A percentile compares a stretch with the other conserved stretches of the same genome.
These are phyloP conservation scores for Gymnoscelis rufifasciata DNA, from an alignment of 2,888 invertebrate species.

Conservation along the genomic window DNA sequence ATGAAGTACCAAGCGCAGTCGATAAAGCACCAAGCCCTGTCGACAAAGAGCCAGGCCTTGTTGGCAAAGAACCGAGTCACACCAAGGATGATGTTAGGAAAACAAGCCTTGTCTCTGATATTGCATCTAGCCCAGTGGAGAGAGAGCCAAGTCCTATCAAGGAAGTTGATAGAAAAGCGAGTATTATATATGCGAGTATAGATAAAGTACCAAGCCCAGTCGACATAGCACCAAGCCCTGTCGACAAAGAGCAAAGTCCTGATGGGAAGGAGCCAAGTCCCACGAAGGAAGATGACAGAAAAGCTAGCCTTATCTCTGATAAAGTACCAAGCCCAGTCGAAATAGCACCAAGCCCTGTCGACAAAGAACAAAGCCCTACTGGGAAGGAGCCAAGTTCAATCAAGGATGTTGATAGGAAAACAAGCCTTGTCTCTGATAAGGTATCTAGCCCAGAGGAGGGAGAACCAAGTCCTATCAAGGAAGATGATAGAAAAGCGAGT, in stretches of 20 bases:
- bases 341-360: slow-evolving; percentile 13
- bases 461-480: slow-evolving; percentile 8
- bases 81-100: slow-evolving; percentile 1
- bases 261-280: not conserved
- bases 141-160: slow-evolving; percentile 14
- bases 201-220: not conserved
- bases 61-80: slow-evolving; percentile 16
- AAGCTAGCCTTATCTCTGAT: not conserved
- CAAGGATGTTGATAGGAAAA: not conserved
- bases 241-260: not conserved
- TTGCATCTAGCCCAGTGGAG: not conserved
- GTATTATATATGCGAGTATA: not conserved
- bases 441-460: not conserved
- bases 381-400: slow-evolving; percentile 12
- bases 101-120: not conserved
- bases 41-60: not conserved
- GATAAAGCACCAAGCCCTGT: slow-evolving; percentile 7
- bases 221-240: not conserved
- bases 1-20: not conserved
- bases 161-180: not conserved
- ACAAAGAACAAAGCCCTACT: slow-evolving; percentile 9
- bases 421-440: not conserved
- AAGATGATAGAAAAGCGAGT: slow-evolving; percentile 1
- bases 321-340: not conserved
- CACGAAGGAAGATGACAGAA: not conserved